phyloP scores from a whole-genome alignment of 2,888 invertebrate genomes.

The Gortyna flavago region DNA sequence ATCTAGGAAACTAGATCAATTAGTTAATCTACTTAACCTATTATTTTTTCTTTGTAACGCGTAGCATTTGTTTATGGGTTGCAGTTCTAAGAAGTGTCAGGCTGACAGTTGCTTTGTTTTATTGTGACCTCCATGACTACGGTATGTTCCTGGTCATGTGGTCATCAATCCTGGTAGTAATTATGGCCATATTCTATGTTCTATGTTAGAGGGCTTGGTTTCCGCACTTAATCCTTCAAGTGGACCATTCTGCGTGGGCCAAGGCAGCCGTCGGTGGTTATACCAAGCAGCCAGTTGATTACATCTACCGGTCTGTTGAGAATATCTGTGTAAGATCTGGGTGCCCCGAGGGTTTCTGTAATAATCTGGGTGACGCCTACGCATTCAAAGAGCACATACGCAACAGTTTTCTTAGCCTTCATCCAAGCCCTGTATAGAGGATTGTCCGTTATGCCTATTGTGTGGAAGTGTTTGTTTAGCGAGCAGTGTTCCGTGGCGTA shows the following conservation, averaged over 20 bases:
- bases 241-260: neutral
- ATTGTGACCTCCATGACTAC: neutral
- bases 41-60: neutral
- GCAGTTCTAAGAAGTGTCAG: conserved; percentile 8
- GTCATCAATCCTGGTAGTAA: neutral
- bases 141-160: conserved; percentile 3
- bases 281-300: too few species aligned
- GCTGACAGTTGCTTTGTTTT: neutral
- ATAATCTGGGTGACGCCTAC: neutral
- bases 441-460: too few species aligned
- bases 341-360: too few species aligned
- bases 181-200: neutral
- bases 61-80: conserved; percentile 2
- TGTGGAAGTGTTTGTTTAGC: too few species aligned
- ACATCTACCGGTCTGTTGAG: too few species aligned
- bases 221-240: neutral
- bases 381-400: neutral
- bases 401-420: neutral
- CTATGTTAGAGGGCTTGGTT: neutral
- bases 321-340: too few species aligned
- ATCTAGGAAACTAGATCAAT: conserved; percentile 34
- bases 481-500: too few species aligned
- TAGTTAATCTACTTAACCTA: conserved; percentile 28
- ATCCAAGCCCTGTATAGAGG: neutral
- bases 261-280: neutral